These are phyloP conservation scores for Caenorhabditis imperialis DNA, from an alignment of 2,888 invertebrate genomes.

Conservation along the genomic window DNA sequence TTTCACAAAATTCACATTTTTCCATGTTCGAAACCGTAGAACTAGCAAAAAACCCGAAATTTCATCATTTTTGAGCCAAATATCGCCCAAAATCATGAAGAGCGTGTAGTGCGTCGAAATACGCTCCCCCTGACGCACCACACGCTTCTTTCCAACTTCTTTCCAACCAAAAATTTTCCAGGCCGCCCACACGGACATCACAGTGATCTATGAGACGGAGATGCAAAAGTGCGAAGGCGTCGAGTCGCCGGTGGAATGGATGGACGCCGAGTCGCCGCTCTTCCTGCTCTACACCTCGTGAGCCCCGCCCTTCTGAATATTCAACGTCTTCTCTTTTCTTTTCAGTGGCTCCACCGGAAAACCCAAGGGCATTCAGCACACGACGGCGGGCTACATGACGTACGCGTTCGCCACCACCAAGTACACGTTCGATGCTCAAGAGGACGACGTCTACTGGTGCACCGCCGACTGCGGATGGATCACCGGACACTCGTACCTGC, in stretches of 20 bases:
- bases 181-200: slow-evolving; percentile 80
- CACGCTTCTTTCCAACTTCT: no score
- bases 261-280: slow-evolving; percentile 94
- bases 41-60: no score
- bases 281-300: slow-evolving; percentile 90
- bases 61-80: no score
- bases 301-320: slow-evolving; percentile 21
- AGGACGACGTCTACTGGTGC: slow-evolving; percentile 84
- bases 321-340: slow-evolving; percentile 8
- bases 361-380: slow-evolving; percentile 97
- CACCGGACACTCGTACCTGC: slow-evolving; percentile 82
- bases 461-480: slow-evolving; percentile 92
- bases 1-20: no score
- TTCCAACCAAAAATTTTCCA: slow-evolving; percentile 17
- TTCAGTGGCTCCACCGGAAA: slow-evolving; percentile 92
- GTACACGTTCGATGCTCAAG: slow-evolving; percentile 85
- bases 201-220: slow-evolving; percentile 93
- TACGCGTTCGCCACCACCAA: slow-evolving; percentile 93
- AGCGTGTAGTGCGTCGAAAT: no score
- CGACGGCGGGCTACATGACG: slow-evolving; percentile 91
- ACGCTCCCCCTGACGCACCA: no score
- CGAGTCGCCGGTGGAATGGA: slow-evolving; percentile 93
- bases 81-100: no score
- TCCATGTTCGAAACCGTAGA: no score
- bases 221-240: slow-evolving; percentile 86